Conservation (phyloP, 2,797 vertebrate species). For the Lacerta viridis region DNA sequence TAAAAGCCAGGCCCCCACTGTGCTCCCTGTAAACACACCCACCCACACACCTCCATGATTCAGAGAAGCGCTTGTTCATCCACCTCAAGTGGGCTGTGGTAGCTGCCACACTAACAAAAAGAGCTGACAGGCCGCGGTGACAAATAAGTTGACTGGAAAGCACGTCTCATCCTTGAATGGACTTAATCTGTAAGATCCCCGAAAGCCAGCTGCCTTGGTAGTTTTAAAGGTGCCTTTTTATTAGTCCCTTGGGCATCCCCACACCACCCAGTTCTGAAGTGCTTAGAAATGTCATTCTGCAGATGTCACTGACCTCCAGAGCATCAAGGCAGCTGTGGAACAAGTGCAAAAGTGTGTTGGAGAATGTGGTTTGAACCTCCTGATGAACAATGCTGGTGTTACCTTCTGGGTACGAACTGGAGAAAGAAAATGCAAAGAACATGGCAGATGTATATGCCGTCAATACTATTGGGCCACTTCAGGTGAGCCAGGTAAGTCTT, state of each 20-base stretch:
- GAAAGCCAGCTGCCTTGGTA: neutral
- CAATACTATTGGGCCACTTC: neutral
- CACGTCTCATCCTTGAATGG: neutral
- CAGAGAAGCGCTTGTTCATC: neutral
- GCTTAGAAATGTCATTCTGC: neutral
- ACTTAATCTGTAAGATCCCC: neutral
- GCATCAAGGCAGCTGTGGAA: neutral
- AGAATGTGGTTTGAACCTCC: neutral
- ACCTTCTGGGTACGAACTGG: rapidly evolving
- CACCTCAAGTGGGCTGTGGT: neutral
- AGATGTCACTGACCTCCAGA: slow-evolving; percentile 10
- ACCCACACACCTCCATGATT: neutral
- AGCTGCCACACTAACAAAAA: too few species aligned
- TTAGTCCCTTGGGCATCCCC: neutral
- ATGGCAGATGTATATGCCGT: neutral
- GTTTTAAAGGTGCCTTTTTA: neutral
- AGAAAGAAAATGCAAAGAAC: neutral
- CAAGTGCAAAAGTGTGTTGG: neutral
- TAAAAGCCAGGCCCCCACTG: too few species aligned
- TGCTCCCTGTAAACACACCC: too few species aligned
- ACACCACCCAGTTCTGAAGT: neutral
- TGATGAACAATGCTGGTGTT: slow-evolving; percentile 10
- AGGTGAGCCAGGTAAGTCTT: neutral
- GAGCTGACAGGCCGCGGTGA: neutral
- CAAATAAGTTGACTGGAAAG: neutral